A percentile compares a stretch with the other conserved stretches of the same genome.
phyloP scores from a whole-genome alignment of 2,797 vertebrate genomes.

The Scolopax bukidnonensis region DNA sequence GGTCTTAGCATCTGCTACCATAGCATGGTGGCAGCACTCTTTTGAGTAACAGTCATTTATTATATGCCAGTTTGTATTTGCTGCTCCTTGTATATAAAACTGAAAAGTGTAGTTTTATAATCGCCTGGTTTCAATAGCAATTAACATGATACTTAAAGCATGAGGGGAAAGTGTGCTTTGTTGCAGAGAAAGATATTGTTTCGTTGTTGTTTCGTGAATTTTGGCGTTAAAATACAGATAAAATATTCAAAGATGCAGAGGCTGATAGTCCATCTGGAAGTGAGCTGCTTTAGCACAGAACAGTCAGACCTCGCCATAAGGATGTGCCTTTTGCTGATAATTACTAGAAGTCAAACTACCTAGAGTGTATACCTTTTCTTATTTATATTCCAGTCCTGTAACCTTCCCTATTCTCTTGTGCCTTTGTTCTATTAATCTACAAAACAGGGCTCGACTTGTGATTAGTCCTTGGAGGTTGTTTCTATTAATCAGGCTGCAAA shows the following conservation, averaged over 20 bases:
- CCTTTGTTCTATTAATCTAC: conserved; percentile 81
- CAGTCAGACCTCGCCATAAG: neutral
- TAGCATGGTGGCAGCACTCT: neutral
- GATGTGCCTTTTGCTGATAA: conserved; percentile 37
- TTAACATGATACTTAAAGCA: neutral
- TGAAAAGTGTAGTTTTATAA: neutral
- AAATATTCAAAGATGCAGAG: neutral
- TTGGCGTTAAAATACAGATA: neutral
- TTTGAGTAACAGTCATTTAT: neutral
- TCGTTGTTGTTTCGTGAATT: neutral
- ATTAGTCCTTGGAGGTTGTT: conserved; percentile 81
- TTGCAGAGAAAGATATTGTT: neutral
- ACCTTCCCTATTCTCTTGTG: conserved; percentile 66
- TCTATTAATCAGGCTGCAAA: conserved; percentile 81
- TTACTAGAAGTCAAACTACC: conserved; percentile 35
- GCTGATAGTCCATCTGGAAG: neutral
- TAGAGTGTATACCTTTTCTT: conserved; percentile 70
- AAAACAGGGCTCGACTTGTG: conserved; percentile 78
- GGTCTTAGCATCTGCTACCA: neutral
- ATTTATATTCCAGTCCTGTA: conserved; percentile 76
- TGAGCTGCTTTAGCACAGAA: neutral
- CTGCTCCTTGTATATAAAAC: neutral
- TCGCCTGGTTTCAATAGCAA: neutral
- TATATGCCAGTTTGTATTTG: neutral
- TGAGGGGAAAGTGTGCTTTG: neutral